phyloP scores from a whole-genome alignment of 2,797 vertebrate genomes.

The Sandelia bainsii region DNA sequence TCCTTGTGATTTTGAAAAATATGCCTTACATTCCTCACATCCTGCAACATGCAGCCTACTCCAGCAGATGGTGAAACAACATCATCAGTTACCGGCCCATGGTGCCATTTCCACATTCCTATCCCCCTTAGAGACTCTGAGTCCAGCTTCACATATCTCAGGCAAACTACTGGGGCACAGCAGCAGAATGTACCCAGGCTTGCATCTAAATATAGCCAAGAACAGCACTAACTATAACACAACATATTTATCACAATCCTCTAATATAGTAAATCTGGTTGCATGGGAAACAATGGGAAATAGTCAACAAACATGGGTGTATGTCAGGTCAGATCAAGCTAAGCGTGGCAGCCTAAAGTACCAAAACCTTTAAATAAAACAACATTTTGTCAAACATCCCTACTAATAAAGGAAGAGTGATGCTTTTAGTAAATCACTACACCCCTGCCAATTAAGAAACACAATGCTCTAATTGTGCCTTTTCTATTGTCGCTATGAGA shows the following conservation, averaged over 20 bases:
- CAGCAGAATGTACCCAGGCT: constrained; percentile 15
- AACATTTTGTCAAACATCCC: too few species aligned
- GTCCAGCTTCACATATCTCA: constrained; percentile 10
- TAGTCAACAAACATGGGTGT: not conserved
- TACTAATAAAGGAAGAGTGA: too few species aligned
- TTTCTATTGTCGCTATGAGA: not conserved
- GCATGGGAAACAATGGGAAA: not conserved
- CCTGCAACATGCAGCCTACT: constrained; percentile 27
- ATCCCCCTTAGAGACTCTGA: constrained; percentile 2
- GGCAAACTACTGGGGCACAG: constrained; percentile 13
- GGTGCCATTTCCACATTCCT: constrained; percentile 33
- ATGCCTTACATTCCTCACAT: constrained; percentile 13
- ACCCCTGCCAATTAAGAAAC: not conserved
- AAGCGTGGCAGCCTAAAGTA: too few species aligned
- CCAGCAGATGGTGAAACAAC: constrained; percentile 45
- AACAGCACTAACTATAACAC: not conserved
- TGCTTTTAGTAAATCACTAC: not conserved
- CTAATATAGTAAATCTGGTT: not conserved
- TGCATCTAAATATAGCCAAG: constrained; percentile 20
- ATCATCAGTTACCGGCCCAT: constrained; percentile 26
- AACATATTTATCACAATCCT: constrained; percentile 3
- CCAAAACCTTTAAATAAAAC: not conserved
- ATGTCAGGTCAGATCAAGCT: not conserved
- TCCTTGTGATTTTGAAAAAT: constrained; percentile 11
- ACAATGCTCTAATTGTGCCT: not conserved